Conservation (phyloP, 2,888 invertebrate genomes). For the Catocala nupta region DNA sequence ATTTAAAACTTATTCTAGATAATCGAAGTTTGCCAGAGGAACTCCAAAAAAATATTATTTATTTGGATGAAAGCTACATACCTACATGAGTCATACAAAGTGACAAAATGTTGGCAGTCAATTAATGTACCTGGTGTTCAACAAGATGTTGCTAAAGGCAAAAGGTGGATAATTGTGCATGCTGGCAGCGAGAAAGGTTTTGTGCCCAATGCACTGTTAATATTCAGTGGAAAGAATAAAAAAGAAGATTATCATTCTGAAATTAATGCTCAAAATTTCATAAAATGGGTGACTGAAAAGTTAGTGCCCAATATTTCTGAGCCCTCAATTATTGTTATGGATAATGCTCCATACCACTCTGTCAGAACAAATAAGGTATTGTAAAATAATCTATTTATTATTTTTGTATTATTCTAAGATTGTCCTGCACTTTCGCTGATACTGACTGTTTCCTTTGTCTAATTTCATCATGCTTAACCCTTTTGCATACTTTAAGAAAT, state of each 20-base stretch:
- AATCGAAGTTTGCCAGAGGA: constrained; percentile 41
- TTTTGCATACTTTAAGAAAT: too few relatives aligned
- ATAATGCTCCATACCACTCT: constrained; percentile 17
- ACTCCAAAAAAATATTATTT: constrained; percentile 35
- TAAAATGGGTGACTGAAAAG: constrained; percentile 40
- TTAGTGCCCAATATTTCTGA: constrained; percentile 32
- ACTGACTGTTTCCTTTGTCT: too few relatives aligned
- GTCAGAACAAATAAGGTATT: constrained; percentile 8
- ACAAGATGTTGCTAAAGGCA: constrained; percentile 32
- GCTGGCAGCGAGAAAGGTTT: constrained; percentile 46
- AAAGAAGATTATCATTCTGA: constrained; percentile 42
- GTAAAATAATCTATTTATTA: too few relatives aligned
- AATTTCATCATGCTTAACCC: too few relatives aligned
- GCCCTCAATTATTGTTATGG: constrained; percentile 23
- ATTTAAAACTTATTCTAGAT: constrained; percentile 28
- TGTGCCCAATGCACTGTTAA: constrained; percentile 40
- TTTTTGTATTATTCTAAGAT: too few relatives aligned
- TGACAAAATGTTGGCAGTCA: constrained; percentile 46
- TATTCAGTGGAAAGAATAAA: constrained; percentile 42
- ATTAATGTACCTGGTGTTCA: constrained; percentile 20
- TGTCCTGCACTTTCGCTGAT: too few relatives aligned
- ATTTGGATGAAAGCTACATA: too few relatives aligned
- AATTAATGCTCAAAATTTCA: constrained; percentile 45
- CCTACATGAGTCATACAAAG: too few relatives aligned
- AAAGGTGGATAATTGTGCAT: constrained; percentile 42